Percentiles rank a stretch among this genome's conserved stretches.
Conservation (phyloP, 2,888 invertebrate species). For the Dermolepida albohirtum region DNA sequence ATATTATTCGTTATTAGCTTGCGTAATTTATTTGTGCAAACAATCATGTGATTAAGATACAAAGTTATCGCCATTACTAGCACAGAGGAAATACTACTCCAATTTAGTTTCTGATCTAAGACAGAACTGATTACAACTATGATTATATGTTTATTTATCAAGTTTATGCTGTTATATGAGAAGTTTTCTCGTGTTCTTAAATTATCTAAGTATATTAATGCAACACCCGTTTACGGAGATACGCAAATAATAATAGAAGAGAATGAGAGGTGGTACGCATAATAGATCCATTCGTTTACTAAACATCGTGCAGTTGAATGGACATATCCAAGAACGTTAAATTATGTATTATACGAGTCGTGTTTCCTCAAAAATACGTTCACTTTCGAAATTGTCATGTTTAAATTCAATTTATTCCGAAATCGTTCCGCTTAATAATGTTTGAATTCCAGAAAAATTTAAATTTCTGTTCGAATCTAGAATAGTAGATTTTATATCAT, state of each 20-base stretch:
- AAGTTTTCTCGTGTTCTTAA: neutral
- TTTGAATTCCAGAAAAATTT: no score
- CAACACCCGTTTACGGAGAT: neutral
- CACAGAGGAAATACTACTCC: slow-evolving; percentile 25
- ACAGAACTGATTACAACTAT: slow-evolving; percentile 16
- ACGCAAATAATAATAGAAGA: neutral
- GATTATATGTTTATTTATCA: slow-evolving; percentile 6
- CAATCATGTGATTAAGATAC: slow-evolving; percentile 25
- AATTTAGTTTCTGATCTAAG: slow-evolving; percentile 34
- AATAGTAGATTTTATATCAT: no score
- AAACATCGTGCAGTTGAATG: no score
- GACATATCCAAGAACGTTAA: no score
- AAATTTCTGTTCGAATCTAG: no score
- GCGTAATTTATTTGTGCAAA: slow-evolving; percentile 24
- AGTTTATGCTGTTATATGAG: neutral
- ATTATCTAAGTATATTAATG: neutral
- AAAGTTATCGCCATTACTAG: slow-evolving; percentile 23
- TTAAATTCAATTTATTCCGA: no score
- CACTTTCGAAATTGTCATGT: no score
- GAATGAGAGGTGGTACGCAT: neutral
- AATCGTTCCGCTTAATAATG: no score
- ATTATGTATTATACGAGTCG: no score
- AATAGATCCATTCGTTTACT: no score
- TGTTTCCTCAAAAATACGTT: no score
- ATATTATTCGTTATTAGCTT: slow-evolving; percentile 10